Conservation (phyloP, 2,113 vertebrate species). For the Festucalex cinctus region DNA sequence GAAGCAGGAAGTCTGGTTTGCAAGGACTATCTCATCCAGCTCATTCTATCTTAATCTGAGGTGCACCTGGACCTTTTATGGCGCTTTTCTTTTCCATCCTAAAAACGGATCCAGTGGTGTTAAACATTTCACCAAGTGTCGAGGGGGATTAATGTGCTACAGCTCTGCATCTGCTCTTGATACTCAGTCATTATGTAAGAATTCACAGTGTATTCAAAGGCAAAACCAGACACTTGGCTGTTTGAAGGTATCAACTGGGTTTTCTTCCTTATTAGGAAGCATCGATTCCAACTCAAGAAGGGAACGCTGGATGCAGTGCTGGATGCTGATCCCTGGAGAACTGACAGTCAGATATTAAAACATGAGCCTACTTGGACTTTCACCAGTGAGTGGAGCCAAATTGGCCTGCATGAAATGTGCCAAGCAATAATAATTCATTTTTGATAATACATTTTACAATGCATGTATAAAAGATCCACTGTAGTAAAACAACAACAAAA, state of each 20-base stretch:
- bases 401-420: not conserved
- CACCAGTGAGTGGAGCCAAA: not conserved
- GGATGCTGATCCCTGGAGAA: constrained; percentile 27
- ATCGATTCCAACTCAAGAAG: constrained; percentile 38
- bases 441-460: too few relatives aligned
- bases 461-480: too few relatives aligned
- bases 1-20: constrained; percentile 23
- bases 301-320: constrained; percentile 16
- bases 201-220: constrained; percentile 39
- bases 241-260: constrained; percentile 40
- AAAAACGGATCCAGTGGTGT: constrained; percentile 21
- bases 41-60: constrained; percentile 18
- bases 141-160: constrained; percentile 28
- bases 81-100: constrained; percentile 25
- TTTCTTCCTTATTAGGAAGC: constrained; percentile 75
- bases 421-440: too few relatives aligned
- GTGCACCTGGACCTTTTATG: constrained; percentile 42
- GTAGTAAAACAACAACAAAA: too few relatives aligned
- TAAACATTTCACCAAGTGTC: constrained; percentile 38
- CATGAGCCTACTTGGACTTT: constrained; percentile 17
- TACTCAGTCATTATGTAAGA: constrained; percentile 52
- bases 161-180: constrained; percentile 26
- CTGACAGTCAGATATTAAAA: constrained; percentile 43
- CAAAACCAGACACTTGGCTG: constrained; percentile 36
- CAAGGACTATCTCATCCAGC: constrained; percentile 1